A percentile compares a stretch with the other conserved stretches of the same genome.
These are phyloP conservation scores for Heterodera schachtii DNA, from an alignment of 1,140 invertebrate genomes.

Conservation along the genomic window DNA sequence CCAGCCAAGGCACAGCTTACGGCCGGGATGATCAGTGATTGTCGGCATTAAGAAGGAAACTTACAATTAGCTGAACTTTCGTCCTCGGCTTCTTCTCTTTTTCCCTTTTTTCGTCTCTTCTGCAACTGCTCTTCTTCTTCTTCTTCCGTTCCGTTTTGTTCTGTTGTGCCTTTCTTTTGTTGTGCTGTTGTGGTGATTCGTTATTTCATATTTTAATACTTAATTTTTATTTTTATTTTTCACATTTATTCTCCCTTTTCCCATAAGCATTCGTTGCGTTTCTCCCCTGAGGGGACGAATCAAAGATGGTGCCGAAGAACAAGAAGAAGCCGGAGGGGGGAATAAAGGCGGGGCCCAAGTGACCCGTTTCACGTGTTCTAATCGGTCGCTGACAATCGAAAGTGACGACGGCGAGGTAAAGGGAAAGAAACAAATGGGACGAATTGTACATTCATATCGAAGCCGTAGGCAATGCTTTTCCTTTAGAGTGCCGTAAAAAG, in stretches of 20 bases:
- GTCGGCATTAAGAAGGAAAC: not conserved
- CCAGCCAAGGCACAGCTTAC: too few relatives aligned
- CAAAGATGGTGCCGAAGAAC: constrained; percentile 2
- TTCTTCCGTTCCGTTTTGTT: constrained; percentile 27
- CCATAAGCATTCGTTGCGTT: constrained; percentile 61
- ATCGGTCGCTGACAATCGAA: constrained; percentile 54
- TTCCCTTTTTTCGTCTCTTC: too few relatives aligned
- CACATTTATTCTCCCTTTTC: not conserved
- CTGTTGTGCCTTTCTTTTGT: constrained; percentile 12
- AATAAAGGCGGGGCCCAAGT: constrained; percentile 37
- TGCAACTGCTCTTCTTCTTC: constrained; percentile 3
- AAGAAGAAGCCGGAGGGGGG: constrained; percentile 15
- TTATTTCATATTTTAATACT: not conserved
- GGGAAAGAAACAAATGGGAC: not conserved
- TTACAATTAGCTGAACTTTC: not conserved
- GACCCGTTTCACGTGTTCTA: constrained; percentile 57
- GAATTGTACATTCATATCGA: not conserved
- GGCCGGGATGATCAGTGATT: not conserved
- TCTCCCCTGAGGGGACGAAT: constrained; percentile 48
- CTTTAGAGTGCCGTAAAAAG: not conserved
- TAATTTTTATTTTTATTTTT: not conserved
- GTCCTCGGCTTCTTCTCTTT: too few relatives aligned
- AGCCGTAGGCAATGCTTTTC: not conserved
- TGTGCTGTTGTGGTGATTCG: not conserved
- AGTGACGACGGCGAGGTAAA: constrained; percentile 48